Evolutionary conservation across 2,113 vertebrate species (phyloP).

Genomic region (Sarotherodon lohbergeri): DNA sequence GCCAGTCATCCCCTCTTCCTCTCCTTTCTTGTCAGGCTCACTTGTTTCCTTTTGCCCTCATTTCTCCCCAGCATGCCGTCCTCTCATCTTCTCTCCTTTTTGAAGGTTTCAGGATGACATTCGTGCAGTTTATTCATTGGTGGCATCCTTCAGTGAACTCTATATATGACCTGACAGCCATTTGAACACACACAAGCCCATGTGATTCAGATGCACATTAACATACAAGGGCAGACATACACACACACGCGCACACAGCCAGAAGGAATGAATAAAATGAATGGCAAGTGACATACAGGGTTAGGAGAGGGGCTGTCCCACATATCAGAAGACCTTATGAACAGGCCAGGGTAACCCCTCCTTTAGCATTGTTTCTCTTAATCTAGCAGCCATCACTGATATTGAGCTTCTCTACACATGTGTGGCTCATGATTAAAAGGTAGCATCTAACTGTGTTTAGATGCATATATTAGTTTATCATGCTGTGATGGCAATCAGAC

Average conservation of each 20-base stretch:
- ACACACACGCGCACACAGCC: background rate
- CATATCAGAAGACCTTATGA: conserved; percentile 32
- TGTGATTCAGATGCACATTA: conserved; percentile 11
- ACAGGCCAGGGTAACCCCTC: conserved; percentile 23
- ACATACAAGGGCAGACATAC: conserved; percentile 2
- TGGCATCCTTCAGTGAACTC: conserved; percentile 18
- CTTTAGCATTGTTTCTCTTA: background rate
- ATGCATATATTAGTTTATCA: background rate
- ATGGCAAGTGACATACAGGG: conserved; percentile 34
- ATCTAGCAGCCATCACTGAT: background rate
- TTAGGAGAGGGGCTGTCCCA: background rate
- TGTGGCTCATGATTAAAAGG: background rate
- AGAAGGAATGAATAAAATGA: conserved; percentile 28
- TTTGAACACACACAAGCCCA: background rate
- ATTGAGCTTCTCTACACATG: background rate
- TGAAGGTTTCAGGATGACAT: conserved; percentile 49
- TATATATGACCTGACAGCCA: conserved; percentile 38
- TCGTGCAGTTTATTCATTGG: conserved; percentile 30
- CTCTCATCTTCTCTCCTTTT: background rate
- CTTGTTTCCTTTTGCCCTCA: conserved; percentile 2
- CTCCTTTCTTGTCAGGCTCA: background rate
- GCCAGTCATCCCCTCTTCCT: background rate
- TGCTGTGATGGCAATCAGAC: conserved; percentile 18
- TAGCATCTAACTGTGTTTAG: background rate
- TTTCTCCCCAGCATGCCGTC: conserved; percentile 11